Conservation (phyloP, 1,140 invertebrate genomes). For the Bathynomus jamesi region DNA sequence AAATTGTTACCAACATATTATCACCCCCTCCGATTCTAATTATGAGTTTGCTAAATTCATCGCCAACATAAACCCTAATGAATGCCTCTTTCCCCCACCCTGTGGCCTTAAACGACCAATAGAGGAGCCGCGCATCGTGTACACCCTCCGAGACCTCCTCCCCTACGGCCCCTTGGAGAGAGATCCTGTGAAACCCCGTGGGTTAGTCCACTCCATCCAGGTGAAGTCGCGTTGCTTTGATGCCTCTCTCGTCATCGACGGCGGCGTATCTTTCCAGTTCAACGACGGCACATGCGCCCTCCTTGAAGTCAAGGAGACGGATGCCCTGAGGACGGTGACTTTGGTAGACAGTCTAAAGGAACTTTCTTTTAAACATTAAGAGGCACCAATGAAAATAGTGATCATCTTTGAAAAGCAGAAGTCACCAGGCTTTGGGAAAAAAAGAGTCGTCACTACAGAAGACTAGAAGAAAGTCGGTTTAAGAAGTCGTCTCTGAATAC, state of each 20-base stretch:
- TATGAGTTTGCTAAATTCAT: no score
- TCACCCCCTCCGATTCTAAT: no score
- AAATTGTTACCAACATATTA: no score
- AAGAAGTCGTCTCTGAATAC: no score
- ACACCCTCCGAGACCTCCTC: conserved; percentile 87
- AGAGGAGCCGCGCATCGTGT: conserved; percentile 69
- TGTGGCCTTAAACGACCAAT: no score
- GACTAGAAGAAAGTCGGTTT: no score
- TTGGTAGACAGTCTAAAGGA: not conserved
- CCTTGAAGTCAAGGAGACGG: conserved; percentile 74
- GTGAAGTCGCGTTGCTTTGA: conserved; percentile 87
- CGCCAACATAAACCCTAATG: no score
- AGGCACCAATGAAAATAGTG: no score
- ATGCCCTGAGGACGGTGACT: conserved; percentile 55
- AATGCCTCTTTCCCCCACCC: no score
- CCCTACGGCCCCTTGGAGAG: conserved; percentile 53
- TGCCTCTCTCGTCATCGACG: conserved; percentile 92
- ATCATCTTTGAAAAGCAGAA: no score
- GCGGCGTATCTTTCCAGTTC: conserved; percentile 85
- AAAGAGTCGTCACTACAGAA: no score
- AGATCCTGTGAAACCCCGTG: conserved; percentile 52
- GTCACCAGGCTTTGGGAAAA: no score
- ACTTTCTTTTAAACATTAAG: not conserved
- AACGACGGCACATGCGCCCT: conserved; percentile 85
- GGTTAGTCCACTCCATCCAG: conserved; percentile 59